These are phyloP conservation scores for Epinephelus malabaricus DNA, from an alignment of 2,797 vertebrate genomes.

Conservation along the genomic window DNA sequence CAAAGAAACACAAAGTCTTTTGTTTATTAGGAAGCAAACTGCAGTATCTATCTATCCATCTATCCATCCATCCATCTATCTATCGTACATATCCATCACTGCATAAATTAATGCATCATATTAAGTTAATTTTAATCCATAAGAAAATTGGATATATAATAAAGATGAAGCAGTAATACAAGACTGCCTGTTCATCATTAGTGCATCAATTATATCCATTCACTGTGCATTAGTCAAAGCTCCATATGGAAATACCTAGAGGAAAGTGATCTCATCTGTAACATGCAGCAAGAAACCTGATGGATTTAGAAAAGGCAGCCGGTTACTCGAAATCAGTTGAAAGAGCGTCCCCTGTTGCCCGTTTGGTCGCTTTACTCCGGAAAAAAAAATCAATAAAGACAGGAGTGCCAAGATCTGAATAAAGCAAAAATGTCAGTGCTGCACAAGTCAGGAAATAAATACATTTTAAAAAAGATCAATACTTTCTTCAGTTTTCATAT, in stretches of 20 bases:
- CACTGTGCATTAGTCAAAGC: neutral
- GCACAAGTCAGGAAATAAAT: neutral
- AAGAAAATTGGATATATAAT: neutral
- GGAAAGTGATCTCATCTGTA: neutral
- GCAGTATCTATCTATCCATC: neutral
- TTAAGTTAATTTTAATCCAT: neutral
- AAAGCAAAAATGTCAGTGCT: neutral
- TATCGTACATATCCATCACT: neutral
- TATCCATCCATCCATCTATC: neutral
- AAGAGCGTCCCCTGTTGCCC: conserved; percentile 66
- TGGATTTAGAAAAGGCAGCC: neutral
- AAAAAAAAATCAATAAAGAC: conserved; percentile 22
- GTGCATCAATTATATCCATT: neutral
- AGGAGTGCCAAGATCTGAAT: neutral
- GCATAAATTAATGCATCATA: conserved; percentile 1
- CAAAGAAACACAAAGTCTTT: conserved; percentile 16
- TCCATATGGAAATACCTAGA: neutral
- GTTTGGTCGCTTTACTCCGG: neutral
- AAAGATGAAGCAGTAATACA: neutral
- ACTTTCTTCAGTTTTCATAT: neutral
- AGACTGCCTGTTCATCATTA: too few species aligned
- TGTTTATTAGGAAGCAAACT: neutral
- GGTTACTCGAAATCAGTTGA: conserved; percentile 28
- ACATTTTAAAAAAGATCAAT: neutral
- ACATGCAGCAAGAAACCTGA: conserved; percentile 16